Evolutionary conservation across 2,113 vertebrate genomes (phyloP).

Genomic region (Phainopepla nitens): DNA sequence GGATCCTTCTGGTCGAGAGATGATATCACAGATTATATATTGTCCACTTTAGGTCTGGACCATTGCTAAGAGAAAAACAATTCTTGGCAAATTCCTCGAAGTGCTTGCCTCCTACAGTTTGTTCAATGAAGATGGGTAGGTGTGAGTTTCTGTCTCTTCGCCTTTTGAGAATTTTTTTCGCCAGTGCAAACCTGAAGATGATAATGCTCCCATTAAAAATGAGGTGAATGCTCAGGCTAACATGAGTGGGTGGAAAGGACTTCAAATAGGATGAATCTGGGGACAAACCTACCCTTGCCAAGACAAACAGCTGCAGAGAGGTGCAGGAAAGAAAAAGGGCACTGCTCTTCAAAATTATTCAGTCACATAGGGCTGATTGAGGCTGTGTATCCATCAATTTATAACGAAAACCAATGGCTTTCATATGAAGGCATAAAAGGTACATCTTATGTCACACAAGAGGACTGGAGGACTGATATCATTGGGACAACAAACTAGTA

Average conservation of each 20-base stretch:
- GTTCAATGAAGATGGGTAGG: not conserved
- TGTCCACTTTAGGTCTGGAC: not conserved
- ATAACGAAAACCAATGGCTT: not conserved
- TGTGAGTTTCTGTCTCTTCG: not conserved
- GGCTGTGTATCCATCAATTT: not conserved
- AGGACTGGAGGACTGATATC: not conserved
- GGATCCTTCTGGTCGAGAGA: not conserved
- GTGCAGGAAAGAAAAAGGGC: not conserved
- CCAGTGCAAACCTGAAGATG: not conserved
- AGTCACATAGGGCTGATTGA: not conserved
- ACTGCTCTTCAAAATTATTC: slow-evolving; percentile 2
- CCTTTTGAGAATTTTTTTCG: not conserved
- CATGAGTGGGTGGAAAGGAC: slow-evolving; percentile 43
- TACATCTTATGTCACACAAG: not conserved
- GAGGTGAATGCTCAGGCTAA: not conserved
- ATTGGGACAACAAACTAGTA: not conserved
- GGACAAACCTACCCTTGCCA: slow-evolving; percentile 28
- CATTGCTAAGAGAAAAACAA: not conserved
- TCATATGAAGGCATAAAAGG: not conserved
- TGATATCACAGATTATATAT: not conserved
- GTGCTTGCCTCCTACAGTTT: not conserved
- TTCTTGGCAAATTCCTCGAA: not conserved
- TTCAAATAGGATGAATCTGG: slow-evolving; percentile 18
- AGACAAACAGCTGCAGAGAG: slow-evolving; percentile 56
- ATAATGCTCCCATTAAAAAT: slow-evolving; percentile 19